Base-by-base conservation (phyloP, 2,888 invertebrate genomes). In the Phytoseiulus persimilis region DNA sequence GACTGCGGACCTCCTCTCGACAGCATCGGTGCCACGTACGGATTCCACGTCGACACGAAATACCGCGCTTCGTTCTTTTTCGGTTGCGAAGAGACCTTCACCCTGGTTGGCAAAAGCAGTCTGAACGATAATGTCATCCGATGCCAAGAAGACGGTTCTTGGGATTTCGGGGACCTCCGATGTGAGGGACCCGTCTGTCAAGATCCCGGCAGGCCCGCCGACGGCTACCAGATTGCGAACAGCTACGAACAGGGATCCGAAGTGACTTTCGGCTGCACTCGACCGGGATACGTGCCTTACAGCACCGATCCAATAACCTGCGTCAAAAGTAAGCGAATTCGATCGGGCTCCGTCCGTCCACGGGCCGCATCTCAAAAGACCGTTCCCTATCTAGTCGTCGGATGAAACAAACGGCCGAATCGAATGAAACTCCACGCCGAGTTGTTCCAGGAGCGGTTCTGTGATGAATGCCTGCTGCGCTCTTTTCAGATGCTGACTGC, bases 101-200 rank as follows among this genome's bases (percentile, higher is more conserved):
- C 97, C 92, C 94, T 97, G 31, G 97, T 96, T 32, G 98, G 98
- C 0, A 97, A 98, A 93, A 97, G 97, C 0, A 96, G 95, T 91
- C 95, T 96, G 91, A 96, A 97, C 91, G 97, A 98, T 92, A 97
- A 97, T 92, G 96, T 96, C 23, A 98, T 99, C 0, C 94, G 96
- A 91, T 98, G 98, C 93, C 96, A 96, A 93, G 95, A 95, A 0
- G 97, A 97, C 92, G 97, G 97, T 0, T 95, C 96, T 90, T 99
- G 99, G 99, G 98, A 98, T 94, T 98, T 98, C 92, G 98, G 98
- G 45, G 97, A 97, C 92, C 94, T 99, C 89, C 94, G 97, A 90
- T 99, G 99, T 92, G 98, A 98, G 94, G 98, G 98, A 32, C 98
- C 98, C 2, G 98, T 98, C 0, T 98, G 98, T 92, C 96, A 96